A percentile compares a stretch with the other conserved stretches of the same genome.
Evolutionary conservation across 2,888 invertebrate species (phyloP).

Genomic region (Plagodis dolabraria): DNA sequence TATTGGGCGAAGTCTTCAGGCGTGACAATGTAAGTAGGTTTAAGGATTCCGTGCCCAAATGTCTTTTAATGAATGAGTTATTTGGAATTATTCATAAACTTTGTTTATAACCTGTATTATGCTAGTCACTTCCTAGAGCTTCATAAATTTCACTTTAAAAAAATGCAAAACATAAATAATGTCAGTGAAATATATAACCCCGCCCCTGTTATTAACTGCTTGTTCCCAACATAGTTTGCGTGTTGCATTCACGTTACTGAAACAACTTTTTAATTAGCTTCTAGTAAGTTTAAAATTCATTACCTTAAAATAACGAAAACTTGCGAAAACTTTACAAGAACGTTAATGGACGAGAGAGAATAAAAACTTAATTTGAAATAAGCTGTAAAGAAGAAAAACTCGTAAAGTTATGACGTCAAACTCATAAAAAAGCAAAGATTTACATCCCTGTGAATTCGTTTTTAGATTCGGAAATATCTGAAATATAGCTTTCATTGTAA

Average conservation of each 20-base stretch:
- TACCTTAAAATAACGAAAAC: constrained; percentile 24
- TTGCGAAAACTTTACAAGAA: constrained; percentile 22
- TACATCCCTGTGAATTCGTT: constrained; percentile 18
- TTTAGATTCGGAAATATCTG: neutral
- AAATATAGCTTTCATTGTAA: too few species aligned
- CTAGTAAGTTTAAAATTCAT: constrained; percentile 30
- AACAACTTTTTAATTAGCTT: constrained; percentile 28
- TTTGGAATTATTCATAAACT: too few species aligned
- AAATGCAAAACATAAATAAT: neutral
- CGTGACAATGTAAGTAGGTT: too few species aligned
- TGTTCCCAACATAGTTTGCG: constrained; percentile 33
- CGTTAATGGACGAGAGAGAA: constrained; percentile 19
- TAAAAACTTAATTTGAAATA: constrained; percentile 29
- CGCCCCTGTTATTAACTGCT: constrained; percentile 31
- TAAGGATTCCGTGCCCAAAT: too few species aligned
- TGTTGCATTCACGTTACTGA: constrained; percentile 22
- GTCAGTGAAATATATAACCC: constrained; percentile 12
- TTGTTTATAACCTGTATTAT: too few species aligned
- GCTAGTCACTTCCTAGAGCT: too few species aligned
- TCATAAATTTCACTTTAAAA: neutral
- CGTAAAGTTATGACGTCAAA: constrained; percentile 21
- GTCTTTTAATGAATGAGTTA: too few species aligned
- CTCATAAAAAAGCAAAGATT: constrained; percentile 25
- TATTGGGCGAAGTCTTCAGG: too few species aligned
- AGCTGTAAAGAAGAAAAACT: constrained; percentile 23